These are phyloP conservation scores for Brienomyrus longianalis DNA, from an alignment of 2,113 vertebrate species.

Conservation along the genomic window DNA sequence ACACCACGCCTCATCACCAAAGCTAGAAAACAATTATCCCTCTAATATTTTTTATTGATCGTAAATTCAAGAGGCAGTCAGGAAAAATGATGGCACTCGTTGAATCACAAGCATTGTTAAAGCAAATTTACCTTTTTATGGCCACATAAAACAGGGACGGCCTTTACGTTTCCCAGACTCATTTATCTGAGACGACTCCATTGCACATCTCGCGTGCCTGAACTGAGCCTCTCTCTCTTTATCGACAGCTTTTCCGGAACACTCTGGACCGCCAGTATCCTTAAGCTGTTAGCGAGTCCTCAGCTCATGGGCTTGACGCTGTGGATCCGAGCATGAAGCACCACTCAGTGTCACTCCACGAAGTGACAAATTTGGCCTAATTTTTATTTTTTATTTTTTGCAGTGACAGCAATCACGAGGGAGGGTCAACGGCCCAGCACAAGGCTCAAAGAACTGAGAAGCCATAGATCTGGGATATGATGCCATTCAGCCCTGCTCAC, in stretches of 20 bases:
- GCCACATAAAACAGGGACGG: neutral
- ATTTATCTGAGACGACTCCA: neutral
- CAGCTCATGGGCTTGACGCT: neutral
- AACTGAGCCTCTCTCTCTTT: neutral
- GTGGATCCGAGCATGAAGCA: neutral
- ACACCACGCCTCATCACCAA: neutral
- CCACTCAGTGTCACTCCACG: neutral
- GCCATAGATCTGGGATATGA: neutral
- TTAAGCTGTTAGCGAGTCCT: neutral
- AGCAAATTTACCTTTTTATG: neutral
- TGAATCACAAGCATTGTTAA: neutral
- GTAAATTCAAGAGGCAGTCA: neutral
- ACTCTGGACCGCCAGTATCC: neutral
- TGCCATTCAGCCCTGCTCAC: neutral
- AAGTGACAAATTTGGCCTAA: neutral
- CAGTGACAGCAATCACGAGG: neutral
- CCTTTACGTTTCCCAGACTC: neutral
- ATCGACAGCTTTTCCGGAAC: neutral
- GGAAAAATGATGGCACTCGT: neutral
- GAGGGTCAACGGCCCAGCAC: neutral
- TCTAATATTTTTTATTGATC: conserved; percentile 8
- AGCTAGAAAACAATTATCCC: neutral
- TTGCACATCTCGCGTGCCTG: neutral
- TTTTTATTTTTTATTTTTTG: neutral
- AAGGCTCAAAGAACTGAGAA: neutral